A percentile compares a stretch with the other conserved stretches of the same genome.
Evolutionary conservation across 1,140 invertebrate species (phyloP).

Genomic region (Halyomorpha halys): DNA sequence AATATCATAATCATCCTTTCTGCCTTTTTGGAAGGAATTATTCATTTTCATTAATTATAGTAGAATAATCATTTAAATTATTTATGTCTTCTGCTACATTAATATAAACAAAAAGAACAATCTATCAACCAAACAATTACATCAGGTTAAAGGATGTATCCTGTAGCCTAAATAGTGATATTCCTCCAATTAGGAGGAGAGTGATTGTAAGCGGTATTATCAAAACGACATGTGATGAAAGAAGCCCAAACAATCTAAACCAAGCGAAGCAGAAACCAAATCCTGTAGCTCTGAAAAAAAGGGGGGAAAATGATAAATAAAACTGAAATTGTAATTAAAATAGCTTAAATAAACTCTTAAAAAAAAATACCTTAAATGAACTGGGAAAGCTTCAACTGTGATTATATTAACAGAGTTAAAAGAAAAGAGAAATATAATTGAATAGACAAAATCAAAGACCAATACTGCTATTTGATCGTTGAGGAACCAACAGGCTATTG

Average conservation of each 20-base stretch:
- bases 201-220: neutral
- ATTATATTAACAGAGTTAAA: conserved; percentile 23
- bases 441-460: conserved; percentile 18
- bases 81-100: too few species aligned
- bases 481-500: conserved; percentile 1
- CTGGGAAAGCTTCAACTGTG: conserved; percentile 22
- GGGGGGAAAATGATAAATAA: too few species aligned
- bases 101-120: too few species aligned
- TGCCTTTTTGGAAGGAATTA: too few species aligned
- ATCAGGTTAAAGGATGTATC: conserved; percentile 19
- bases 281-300: conserved; percentile 16
- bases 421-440: conserved; percentile 17
- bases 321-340: too few species aligned
- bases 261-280: conserved; percentile 17
- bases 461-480: neutral
- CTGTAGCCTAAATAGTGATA: conserved; percentile 15
- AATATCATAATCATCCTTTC: too few species aligned
- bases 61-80: too few species aligned
- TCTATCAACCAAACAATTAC: neutral
- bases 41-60: too few species aligned
- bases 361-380: conserved; percentile 19
- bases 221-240: neutral
- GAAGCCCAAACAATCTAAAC: conserved; percentile 9
- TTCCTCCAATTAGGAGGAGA: conserved; percentile 2
- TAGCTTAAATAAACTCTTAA: neutral